A percentile compares a stretch with the other conserved stretches of the same genome.
These are phyloP conservation scores for Triops longicaudatus DNA, from an alignment of 1,140 invertebrate genomes.

Conservation along the genomic window DNA sequence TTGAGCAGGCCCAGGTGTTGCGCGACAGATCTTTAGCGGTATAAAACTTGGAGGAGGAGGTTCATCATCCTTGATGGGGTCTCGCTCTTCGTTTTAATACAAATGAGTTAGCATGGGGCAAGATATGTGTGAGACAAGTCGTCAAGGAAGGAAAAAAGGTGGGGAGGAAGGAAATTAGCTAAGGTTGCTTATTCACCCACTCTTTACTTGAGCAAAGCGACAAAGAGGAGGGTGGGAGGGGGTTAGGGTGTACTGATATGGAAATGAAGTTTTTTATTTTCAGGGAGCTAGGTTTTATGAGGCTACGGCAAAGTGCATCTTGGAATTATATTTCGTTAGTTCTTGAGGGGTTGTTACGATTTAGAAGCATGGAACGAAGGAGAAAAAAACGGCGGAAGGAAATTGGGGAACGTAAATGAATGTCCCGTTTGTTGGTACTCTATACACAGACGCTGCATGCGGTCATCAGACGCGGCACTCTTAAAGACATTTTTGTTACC, in stretches of 20 bases:
- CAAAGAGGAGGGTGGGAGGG: no score
- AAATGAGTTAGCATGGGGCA: not conserved
- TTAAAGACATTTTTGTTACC: not conserved
- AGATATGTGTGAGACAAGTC: conserved; percentile 8
- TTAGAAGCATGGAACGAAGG: not conserved
- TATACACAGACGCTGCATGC: not conserved
- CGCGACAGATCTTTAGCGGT: not conserved
- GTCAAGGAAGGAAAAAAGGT: not conserved
- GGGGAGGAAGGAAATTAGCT: not conserved
- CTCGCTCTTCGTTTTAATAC: not conserved
- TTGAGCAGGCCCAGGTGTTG: not conserved
- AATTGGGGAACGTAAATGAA: conserved; percentile 4
- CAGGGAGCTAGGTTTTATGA: not conserved
- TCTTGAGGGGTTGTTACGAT: conserved; percentile 1
- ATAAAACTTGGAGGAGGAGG: not conserved
- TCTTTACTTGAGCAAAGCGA: not conserved
- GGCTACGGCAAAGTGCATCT: conserved; percentile 9
- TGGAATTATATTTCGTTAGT: not conserved
- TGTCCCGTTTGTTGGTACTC: not conserved
- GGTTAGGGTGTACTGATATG: not conserved
- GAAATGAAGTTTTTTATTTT: not conserved
- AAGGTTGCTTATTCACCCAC: not conserved
- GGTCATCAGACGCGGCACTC: not conserved
- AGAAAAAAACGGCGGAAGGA: not conserved
- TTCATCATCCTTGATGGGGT: conserved; percentile 1